These are phyloP conservation scores for Deilephila elpenor DNA, from an alignment of 2,888 invertebrate genomes.

Conservation along the genomic window DNA sequence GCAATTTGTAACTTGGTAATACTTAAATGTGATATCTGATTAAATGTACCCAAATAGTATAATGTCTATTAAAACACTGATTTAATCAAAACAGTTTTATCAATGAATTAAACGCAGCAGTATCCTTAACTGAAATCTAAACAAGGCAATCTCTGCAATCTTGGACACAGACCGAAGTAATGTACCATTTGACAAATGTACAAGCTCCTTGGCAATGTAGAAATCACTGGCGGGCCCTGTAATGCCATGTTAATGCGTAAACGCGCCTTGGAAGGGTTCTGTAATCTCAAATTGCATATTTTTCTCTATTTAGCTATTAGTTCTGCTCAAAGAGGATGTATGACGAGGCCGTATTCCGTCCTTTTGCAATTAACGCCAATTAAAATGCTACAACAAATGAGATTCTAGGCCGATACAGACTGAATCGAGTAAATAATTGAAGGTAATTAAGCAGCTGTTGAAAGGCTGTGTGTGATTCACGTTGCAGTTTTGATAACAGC, in stretches of 20 bases:
- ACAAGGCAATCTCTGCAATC: conserved; percentile 12
- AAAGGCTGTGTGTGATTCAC: too few relatives aligned
- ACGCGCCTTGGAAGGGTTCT: conserved; percentile 2
- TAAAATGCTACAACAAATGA: conserved; percentile 16
- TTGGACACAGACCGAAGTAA: background rate
- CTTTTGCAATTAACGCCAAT: conserved; percentile 21
- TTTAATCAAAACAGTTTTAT: conserved; percentile 5
- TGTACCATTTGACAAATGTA: conserved; percentile 17
- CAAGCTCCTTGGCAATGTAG: conserved; percentile 20
- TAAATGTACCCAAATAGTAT: background rate
- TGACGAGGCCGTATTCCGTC: conserved; percentile 28
- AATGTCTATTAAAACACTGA: background rate
- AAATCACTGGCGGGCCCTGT: background rate
- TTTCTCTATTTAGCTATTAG: conserved; percentile 15
- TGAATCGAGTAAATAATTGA: background rate
- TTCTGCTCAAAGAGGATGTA: conserved; percentile 14
- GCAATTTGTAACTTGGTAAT: too few relatives aligned
- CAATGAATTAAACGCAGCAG: background rate
- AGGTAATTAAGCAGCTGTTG: conserved; percentile 15
- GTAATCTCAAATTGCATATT: conserved; percentile 5
- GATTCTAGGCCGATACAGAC: conserved; percentile 17
- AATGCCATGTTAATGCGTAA: conserved; percentile 5
- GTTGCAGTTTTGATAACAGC: too few relatives aligned
- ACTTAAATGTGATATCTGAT: too few relatives aligned
- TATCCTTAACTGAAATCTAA: conserved; percentile 1